A percentile compares a stretch with the other conserved stretches of the same genome.
Conservation (phyloP, 2,888 invertebrate species). For the Ctena decussata region DNA sequence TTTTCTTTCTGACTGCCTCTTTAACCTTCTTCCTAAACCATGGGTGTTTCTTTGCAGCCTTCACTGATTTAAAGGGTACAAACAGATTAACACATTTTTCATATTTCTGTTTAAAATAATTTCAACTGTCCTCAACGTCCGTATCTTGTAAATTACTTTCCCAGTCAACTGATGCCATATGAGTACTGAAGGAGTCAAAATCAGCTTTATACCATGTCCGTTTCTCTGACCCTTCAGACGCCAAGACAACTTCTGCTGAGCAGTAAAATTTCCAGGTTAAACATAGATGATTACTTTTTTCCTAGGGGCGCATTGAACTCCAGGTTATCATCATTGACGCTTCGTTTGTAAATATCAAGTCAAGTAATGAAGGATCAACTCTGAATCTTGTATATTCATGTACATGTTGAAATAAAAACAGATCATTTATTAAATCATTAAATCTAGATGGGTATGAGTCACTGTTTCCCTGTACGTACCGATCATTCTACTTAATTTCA, state of each 20-base stretch:
- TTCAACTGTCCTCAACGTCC: neutral
- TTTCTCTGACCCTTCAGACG: neutral
- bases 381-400: neutral
- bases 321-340: neutral
- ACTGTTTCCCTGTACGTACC: neutral
- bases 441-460: neutral
- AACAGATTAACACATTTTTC: neutral
- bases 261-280: neutral
- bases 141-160: neutral
- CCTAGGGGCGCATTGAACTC: neutral
- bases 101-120: neutral
- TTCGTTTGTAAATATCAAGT: neutral
- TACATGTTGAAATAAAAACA: neutral
- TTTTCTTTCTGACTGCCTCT: neutral
- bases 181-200: neutral
- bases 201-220: neutral
- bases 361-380: neutral
- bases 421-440: neutral
- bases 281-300: neutral
- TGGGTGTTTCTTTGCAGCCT: neutral
- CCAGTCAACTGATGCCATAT: neutral
- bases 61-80: neutral
- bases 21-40: neutral
- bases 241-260: neutral
- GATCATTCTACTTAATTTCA: neutral